Base-by-base conservation (phyloP, 2,888 invertebrate species). In the Eristalis arbustorum region DNA sequence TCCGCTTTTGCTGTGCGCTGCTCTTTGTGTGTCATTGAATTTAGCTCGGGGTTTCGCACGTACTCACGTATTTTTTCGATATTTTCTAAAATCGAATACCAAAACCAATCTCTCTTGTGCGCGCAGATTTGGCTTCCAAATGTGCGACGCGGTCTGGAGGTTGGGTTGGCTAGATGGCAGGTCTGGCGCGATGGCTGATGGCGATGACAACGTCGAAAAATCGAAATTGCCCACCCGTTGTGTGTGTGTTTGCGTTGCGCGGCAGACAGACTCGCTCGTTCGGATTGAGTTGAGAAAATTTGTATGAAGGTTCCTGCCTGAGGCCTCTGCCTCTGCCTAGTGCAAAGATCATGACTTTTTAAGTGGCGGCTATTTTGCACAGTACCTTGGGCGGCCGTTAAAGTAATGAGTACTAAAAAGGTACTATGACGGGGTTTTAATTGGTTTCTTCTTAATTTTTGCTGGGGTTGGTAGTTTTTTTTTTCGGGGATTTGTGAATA, bases 31-130 rank as follows among this genome's bases (percentile, higher is more conserved):
- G 67, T 61, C 67, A 75, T 67, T 75, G 75, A 42, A 31, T 67
- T 75, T 75, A 63, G 37, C 56, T 69, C 63, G 56, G 69, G 22
- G 63, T 71, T 77, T 77, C 40, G 69, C 77, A 77, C 77, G 77
- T 77, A 77, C 63, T 77, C 69, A 75, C 82, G 75, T 71, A 71
- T n/a, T 75, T 71, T n/a, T 64, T 69, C 49, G 66, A 81, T 75
- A 68, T 81, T 69, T 75, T 75, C 63, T 57, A 63, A 74, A 69
- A 74, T 75, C 75, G 31, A 75, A 81, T 81, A 75, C 68, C 74
- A 73, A 79, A 72, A 72, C 72, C 79, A 66, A 66, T 61, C 28
- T 57, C 40, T 67, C 31, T 49, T 61, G 61, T 75, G 42, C 34
- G 59, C 25, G 59, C 25, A 25, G 63, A 42, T 69, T 77, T 63